phyloP scores from a whole-genome alignment of 2,797 vertebrate species.

The Aselliscus stoliczkanus region DNA sequence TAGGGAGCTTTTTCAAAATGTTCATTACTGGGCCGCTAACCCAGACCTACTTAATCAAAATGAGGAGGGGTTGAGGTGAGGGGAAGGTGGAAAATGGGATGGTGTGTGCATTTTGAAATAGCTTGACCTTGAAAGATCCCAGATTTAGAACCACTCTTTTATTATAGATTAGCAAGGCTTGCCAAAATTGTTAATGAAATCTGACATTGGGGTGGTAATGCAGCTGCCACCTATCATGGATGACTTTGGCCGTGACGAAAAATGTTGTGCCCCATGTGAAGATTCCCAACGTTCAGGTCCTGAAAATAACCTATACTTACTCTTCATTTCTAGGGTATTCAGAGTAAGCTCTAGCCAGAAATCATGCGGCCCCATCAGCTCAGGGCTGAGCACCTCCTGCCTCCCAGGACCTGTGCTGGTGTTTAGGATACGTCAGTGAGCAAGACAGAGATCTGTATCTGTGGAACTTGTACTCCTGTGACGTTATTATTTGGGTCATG shows the following conservation, averaged over 20 bases:
- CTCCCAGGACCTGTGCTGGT: neutral
- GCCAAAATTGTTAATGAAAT: neutral
- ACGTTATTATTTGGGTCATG: neutral
- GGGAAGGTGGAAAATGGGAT: neutral
- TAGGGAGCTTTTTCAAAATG: neutral
- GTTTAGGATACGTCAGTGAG: neutral
- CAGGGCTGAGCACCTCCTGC: neutral
- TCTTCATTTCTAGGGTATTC: neutral
- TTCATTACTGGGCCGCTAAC: neutral
- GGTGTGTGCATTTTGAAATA: neutral
- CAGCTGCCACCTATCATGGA: neutral
- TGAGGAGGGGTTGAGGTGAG: neutral
- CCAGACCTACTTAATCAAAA: neutral
- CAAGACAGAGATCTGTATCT: neutral
- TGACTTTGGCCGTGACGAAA: neutral
- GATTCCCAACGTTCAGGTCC: neutral
- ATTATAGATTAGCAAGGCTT: neutral
- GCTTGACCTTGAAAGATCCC: neutral
- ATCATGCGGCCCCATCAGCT: neutral
- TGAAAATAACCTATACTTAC: neutral
- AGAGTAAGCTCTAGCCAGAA: neutral
- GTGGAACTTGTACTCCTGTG: neutral
- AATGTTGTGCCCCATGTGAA: neutral
- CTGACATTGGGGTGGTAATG: neutral
- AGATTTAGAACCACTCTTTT: neutral